phyloP scores from a whole-genome alignment of 2,113 vertebrate genomes.

The Brevimyrus niger region DNA sequence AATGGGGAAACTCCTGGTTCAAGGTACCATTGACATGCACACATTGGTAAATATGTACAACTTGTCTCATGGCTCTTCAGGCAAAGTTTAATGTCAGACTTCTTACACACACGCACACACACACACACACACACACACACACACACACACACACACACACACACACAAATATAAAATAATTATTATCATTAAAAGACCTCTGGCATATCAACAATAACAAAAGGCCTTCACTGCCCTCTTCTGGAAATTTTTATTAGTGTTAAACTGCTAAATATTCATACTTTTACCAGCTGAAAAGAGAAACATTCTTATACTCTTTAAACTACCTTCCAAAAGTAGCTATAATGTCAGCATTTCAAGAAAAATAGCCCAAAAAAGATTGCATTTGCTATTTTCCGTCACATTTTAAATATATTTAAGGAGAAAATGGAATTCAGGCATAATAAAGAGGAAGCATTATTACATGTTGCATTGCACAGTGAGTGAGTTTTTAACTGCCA shows the following conservation, averaged over 20 bases:
- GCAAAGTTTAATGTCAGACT: not conserved
- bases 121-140: too few species aligned
- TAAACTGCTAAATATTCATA: not conserved
- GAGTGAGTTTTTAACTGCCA: not conserved
- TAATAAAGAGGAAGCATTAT: not conserved
- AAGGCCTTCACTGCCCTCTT: not conserved
- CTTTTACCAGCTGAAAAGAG: not conserved
- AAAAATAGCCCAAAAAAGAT: not conserved
- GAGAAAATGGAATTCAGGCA: not conserved
- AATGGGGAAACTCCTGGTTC: not conserved
- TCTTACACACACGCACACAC: too few species aligned
- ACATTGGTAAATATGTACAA: not conserved
- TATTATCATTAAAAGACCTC: not conserved
- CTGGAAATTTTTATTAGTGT: not conserved
- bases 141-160: too few species aligned
- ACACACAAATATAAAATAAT: too few species aligned
- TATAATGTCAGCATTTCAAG: not conserved
- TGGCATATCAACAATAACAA: not conserved
- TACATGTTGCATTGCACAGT: not conserved
- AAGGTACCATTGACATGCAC: too few species aligned
- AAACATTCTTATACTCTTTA: not conserved
- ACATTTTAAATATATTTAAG: not conserved
- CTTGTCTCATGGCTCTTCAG: not conserved
- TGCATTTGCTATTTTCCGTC: not conserved
- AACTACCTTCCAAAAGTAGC: not conserved